Percentiles rank a stretch among this genome's conserved stretches.
Evolutionary conservation across 2,113 vertebrate species (phyloP).

Genomic region (Anarhynchus alexandrinus): DNA sequence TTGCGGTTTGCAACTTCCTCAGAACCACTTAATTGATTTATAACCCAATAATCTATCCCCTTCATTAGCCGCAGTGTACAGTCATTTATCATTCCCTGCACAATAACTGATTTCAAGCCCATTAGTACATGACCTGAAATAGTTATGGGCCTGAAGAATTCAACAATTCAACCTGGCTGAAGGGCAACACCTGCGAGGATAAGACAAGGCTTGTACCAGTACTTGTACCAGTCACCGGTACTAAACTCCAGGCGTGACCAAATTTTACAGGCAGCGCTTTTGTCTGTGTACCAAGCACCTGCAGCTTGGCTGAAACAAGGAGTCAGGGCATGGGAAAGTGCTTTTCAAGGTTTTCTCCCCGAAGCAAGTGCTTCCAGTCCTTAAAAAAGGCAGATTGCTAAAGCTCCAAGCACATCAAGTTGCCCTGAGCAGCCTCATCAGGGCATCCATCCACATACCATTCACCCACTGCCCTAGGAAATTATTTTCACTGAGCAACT

Average conservation of each 20-base stretch:
- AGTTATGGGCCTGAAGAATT: not conserved
- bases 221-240: not conserved
- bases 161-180: not conserved
- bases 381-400: not conserved
- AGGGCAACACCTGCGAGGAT: not conserved
- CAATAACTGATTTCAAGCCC: not conserved
- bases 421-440: not conserved
- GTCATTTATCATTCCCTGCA: constrained; percentile 37
- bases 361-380: not conserved
- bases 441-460: not conserved
- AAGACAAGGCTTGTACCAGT: not conserved
- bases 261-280: not conserved
- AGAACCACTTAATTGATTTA: constrained; percentile 49
- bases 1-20: constrained; percentile 15
- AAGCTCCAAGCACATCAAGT: not conserved
- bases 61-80: not conserved
- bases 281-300: no score
- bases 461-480: not conserved
- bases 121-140: constrained; percentile 36
- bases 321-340: not conserved
- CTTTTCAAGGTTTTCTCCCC: not conserved
- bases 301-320: fast-evolving
- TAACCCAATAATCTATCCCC: constrained; percentile 37
- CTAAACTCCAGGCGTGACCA: not conserved
- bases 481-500: not conserved